These are phyloP conservation scores for Acanthosepion esculentum DNA, from an alignment of 2,888 invertebrate species.

Conservation along the genomic window DNA sequence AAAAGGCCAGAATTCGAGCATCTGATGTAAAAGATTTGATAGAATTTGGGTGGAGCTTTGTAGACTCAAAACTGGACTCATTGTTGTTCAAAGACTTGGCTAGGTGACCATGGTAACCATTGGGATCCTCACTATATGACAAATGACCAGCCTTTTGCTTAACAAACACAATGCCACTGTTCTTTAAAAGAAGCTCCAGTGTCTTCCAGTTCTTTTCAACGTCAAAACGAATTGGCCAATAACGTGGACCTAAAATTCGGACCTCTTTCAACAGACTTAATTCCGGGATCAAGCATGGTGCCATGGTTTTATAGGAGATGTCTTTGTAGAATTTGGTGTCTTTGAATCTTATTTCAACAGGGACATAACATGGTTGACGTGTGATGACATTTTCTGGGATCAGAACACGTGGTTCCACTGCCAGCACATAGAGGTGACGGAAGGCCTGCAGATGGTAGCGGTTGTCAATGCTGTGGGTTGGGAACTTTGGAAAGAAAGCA, in stretches of 20 bases:
- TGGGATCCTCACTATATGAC: slow-evolving; percentile 88
- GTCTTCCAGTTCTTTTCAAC: slow-evolving; percentile 86
- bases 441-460: slow-evolving; percentile 97
- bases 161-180: slow-evolving; percentile 80
- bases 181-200: slow-evolving; percentile 78
- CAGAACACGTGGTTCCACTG: slow-evolving; percentile 91
- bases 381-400: slow-evolving; percentile 89
- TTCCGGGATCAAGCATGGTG: slow-evolving; percentile 91
- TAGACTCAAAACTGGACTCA: slow-evolving; percentile 66
- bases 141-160: slow-evolving; percentile 92
- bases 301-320: slow-evolving; percentile 78
- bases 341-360: slow-evolving; percentile 80
- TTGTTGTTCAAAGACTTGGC: slow-evolving; percentile 71
- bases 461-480: slow-evolving; percentile 95
- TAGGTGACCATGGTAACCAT: slow-evolving; percentile 72
- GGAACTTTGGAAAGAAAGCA: slow-evolving; percentile 97
- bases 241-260: slow-evolving; percentile 86
- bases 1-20: slow-evolving; percentile 66
- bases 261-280: slow-evolving; percentile 83
- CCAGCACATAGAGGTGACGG: slow-evolving; percentile 94
- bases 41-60: slow-evolving; percentile 69
- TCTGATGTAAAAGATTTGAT: slow-evolving; percentile 73
- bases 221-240: slow-evolving; percentile 91
- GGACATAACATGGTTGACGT: slow-evolving; percentile 87
- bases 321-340: slow-evolving; percentile 62